These are phyloP conservation scores for Schrankia costaestrigalis DNA, from an alignment of 2,888 invertebrate species.

Conservation along the genomic window DNA sequence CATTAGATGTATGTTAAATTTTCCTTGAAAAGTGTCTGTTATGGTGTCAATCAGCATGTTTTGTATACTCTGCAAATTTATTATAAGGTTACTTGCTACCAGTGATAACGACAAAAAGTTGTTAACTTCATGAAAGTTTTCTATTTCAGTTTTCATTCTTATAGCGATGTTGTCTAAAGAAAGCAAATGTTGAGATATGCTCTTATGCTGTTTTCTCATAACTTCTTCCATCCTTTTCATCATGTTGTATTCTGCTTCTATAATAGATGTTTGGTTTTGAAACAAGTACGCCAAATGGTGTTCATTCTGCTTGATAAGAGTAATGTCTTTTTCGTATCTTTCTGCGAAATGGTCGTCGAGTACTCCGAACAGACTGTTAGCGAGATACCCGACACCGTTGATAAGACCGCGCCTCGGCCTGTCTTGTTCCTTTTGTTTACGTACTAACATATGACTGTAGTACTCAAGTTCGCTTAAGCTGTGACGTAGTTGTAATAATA, in stretches of 20 bases:
- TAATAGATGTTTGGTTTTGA: constrained; percentile 6
- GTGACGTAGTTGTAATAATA: constrained; percentile 14
- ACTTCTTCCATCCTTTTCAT: constrained; percentile 2
- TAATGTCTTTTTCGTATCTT: constrained; percentile 1
- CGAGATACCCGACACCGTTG: constrained; percentile 15
- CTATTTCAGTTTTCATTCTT: too few species aligned
- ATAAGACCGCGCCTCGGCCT: constrained; percentile 1
- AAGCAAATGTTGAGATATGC: constrained; percentile 4
- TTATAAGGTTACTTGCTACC: too few species aligned
- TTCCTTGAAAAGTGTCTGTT: too few species aligned
- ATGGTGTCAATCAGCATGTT: too few species aligned
- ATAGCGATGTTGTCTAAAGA: neutral
- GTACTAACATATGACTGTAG: neutral
- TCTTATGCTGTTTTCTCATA: constrained; percentile 8
- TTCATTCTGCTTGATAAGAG: neutral
- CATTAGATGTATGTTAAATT: too few species aligned
- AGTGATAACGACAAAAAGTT: too few species aligned
- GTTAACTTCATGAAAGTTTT: too few species aligned
- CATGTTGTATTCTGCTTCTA: constrained; percentile 3
- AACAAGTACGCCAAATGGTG: constrained; percentile 5
- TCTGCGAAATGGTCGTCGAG: too few species aligned
- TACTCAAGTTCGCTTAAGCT: too few species aligned
- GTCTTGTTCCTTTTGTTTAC: neutral
- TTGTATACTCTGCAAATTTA: too few species aligned
- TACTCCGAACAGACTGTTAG: constrained; percentile 16